Evolutionary conservation across 2,888 invertebrate species (phyloP).

Genomic region (Cyclophora albipunctata): DNA sequence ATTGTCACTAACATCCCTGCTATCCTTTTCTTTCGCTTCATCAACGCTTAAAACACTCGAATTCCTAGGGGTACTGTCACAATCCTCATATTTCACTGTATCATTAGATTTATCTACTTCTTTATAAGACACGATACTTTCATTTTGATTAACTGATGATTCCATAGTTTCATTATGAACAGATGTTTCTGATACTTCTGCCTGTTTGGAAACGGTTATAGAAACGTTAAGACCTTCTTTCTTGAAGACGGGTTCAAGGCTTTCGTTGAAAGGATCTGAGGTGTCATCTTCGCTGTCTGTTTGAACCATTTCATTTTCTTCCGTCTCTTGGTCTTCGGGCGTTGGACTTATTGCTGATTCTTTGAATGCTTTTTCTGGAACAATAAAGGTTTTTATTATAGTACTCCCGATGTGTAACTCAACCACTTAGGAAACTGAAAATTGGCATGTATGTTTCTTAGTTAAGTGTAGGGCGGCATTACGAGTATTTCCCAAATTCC

Average conservation of each 20-base stretch:
- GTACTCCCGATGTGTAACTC: too few relatives aligned
- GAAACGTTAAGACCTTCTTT: constrained; percentile 43
- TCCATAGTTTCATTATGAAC: constrained; percentile 16
- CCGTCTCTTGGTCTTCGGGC: constrained; percentile 13
- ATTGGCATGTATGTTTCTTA: too few relatives aligned
- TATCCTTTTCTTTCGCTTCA: constrained; percentile 16
- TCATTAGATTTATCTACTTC: constrained; percentile 28
- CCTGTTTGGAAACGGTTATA: constrained; percentile 17
- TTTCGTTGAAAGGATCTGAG: constrained; percentile 42
- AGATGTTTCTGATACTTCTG: constrained; percentile 5
- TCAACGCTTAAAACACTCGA: constrained; percentile 6
- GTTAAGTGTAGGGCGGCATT: too few relatives aligned
- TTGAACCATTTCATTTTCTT: constrained; percentile 24
- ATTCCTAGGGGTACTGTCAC: constrained; percentile 17
- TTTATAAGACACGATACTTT: constrained; percentile 3
- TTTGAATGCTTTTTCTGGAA: constrained; percentile 45
- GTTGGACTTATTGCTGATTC: constrained; percentile 11
- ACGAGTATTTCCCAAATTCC: too few relatives aligned
- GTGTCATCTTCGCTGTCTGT: constrained; percentile 44
- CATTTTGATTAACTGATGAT: constrained; percentile 17
- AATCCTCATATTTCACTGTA: constrained; percentile 26
- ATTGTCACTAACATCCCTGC: constrained; percentile 4
- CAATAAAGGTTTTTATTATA: too few relatives aligned
- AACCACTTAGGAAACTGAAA: too few relatives aligned
- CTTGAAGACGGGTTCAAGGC: constrained; percentile 52